A percentile compares a stretch with the other conserved stretches of the same genome.
phyloP scores from a whole-genome alignment of 2,888 invertebrate genomes.

The Agrotis clavis region DNA sequence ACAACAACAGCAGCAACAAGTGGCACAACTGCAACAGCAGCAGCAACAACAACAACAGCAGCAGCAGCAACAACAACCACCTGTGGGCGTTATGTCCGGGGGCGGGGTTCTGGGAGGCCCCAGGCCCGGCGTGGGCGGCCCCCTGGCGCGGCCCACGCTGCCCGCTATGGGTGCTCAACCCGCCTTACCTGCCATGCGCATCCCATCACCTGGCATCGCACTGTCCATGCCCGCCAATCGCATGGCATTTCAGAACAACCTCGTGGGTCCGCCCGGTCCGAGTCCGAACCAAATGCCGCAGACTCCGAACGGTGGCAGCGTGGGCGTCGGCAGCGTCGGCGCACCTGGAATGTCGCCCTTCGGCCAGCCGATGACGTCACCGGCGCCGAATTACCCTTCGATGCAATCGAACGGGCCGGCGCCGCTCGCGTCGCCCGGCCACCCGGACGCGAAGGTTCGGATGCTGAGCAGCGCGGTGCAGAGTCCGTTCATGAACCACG shows the following conservation, averaged over 20 bases:
- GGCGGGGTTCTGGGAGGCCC: conserved; percentile 71
- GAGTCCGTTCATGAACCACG: conserved; percentile 91
- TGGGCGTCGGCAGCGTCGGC: conserved; percentile 87
- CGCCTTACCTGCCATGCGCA: conserved; percentile 90
- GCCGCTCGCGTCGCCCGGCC: conserved; percentile 88
- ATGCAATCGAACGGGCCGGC: conserved; percentile 92
- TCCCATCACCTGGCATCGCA: conserved; percentile 93
- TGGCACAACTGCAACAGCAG: conserved; percentile 94
- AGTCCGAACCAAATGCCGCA: conserved; percentile 93
- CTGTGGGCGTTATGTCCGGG: conserved; percentile 75
- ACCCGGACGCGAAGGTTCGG: conserved; percentile 89
- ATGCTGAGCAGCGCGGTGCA: conserved; percentile 84
- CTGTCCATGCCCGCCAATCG: conserved; percentile 84
- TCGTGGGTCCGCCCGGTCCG: conserved; percentile 95
- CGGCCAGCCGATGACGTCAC: conserved; percentile 92
- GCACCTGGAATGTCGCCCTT: conserved; percentile 95
- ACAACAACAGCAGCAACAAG: conserved; percentile 80
- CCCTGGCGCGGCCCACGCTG: conserved; percentile 65
- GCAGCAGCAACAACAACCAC: conserved; percentile 75
- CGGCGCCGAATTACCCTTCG: conserved; percentile 90
- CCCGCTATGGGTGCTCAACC: conserved; percentile 65
- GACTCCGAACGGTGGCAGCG: conserved; percentile 90
- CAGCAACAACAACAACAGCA: conserved; percentile 86
- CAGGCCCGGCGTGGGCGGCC: conserved; percentile 72
- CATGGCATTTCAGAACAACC: conserved; percentile 90